Percentiles rank a stretch among this genome's conserved stretches.
Conservation (phyloP, 2,888 invertebrate genomes). For the Nemotelus pantherinus region DNA sequence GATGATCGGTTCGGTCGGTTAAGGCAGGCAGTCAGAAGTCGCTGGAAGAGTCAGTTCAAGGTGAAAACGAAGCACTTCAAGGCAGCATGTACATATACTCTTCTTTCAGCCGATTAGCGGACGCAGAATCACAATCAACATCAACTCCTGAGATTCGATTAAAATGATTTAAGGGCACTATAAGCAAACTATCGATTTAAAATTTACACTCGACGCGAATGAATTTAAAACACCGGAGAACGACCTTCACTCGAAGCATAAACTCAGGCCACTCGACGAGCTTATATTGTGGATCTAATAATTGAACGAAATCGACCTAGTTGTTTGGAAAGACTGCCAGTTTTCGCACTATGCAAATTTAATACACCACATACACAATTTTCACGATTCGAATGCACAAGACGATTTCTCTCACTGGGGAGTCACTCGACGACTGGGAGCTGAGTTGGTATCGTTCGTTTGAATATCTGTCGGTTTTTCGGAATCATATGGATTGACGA, state of each 20-base stretch:
- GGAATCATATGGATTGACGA: not conserved
- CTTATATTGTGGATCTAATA: no score
- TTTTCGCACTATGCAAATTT: slow-evolving; percentile 6
- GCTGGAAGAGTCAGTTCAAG: slow-evolving; percentile 13
- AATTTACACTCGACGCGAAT: not conserved
- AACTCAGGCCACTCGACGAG: no score
- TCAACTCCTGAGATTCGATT: not conserved
- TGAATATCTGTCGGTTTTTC: not conserved
- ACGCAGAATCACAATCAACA: not conserved
- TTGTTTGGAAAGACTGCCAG: not conserved
- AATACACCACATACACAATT: slow-evolving; percentile 7
- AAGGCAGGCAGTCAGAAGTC: not conserved
- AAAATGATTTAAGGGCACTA: not conserved
- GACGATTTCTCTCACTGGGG: slow-evolving; percentile 15
- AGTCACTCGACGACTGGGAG: slow-evolving; percentile 10
- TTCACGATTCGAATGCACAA: slow-evolving; percentile 5
- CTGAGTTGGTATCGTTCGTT: not conserved
- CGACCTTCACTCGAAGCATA: no score
- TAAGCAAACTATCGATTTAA: not conserved
- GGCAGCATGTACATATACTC: slow-evolving; percentile 1
- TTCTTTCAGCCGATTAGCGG: not conserved
- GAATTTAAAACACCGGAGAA: not conserved
- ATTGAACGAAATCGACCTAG: no score
- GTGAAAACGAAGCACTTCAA: slow-evolving; percentile 21
- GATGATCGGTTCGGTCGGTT: not conserved